Evolutionary conservation across 2,797 vertebrate genomes (phyloP).

Genomic region (Anniella stebbinsi): DNA sequence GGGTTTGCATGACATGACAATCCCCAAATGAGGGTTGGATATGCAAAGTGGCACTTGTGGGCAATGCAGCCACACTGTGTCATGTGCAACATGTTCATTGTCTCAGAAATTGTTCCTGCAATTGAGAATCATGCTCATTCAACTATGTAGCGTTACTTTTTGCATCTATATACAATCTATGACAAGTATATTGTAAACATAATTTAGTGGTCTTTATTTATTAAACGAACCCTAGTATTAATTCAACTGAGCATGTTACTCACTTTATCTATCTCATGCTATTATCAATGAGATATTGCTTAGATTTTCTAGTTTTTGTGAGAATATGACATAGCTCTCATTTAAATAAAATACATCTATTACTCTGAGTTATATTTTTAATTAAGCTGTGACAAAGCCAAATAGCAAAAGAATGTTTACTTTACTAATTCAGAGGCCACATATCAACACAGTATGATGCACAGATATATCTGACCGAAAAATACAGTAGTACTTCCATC

Average conservation of each 20-base stretch:
- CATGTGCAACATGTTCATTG: neutral
- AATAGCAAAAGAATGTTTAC: constrained; percentile 10
- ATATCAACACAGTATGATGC: neutral
- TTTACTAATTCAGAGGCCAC: neutral
- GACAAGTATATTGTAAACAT: constrained; percentile 5
- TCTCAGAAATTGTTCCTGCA: neutral
- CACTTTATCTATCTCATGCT: neutral
- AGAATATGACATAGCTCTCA: neutral
- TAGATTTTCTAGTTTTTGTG: constrained; percentile 10
- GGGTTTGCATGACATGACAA: too few relatives aligned
- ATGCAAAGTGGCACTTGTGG: too few relatives aligned
- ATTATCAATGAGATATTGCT: constrained; percentile 31
- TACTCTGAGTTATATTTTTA: constrained; percentile 32
- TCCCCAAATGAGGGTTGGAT: too few relatives aligned
- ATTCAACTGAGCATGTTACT: neutral
- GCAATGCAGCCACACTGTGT: too few relatives aligned
- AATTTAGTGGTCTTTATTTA: constrained; percentile 1
- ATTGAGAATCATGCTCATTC: neutral
- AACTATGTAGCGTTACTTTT: neutral
- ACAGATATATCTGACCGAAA: neutral
- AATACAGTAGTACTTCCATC: neutral
- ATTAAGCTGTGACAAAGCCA: constrained; percentile 46
- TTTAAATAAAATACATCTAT: constrained; percentile 21
- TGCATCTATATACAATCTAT: constrained; percentile 21
- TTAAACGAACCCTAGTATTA: neutral